Base-by-base conservation (phyloP, 2,113 vertebrate species). In the Naja naja region DNA sequence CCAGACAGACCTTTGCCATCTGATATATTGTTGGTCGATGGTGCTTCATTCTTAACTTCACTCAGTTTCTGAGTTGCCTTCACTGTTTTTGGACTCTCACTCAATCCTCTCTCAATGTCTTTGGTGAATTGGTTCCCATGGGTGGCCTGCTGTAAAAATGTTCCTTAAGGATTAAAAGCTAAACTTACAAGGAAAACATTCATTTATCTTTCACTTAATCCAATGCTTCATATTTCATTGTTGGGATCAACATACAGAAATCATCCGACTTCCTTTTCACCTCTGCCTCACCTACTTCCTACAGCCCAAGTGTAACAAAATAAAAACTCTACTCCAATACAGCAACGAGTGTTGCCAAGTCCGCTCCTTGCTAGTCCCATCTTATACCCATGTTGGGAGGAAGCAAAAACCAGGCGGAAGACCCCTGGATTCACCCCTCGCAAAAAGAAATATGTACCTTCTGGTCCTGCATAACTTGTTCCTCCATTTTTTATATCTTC, bases 401-500 rank as follows among this genome's bases (percentile, higher is more conserved):
- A 6, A 39, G n/a, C 69, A 39, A 81, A 74, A 20, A 34, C 69
- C 69, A 74, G 69, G 18, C 18, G 0, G 7, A 7, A 22, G 74
- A 22, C 18, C 9, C 18, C 74, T 81, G 18, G 34, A 22, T 43
- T 43, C 7, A 81, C 18, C 34, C 34, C 18, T 22, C 18, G 0
- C 34, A 81, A 39, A 93, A 55, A 27, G 45, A 1, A 54, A 88
- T 11, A 27, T 0, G 0, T 97, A 98, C 98, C 98, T 98, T 98
- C 90, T 97, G 97, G 39, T 98, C 97, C 94, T 90, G 96, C n/a
- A 91, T 92, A 96, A 97, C 87, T 58, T 97, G 97, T 94, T 98
- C 97, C 96, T 98, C 97, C 96, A 99, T 92, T 55, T 96, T 98
- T 96, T 98, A 98, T 98, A 94, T 96, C 97, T 95, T 99, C 99